phyloP scores from a whole-genome alignment of 2,113 vertebrate species.

The Pteropus alecto region DNA sequence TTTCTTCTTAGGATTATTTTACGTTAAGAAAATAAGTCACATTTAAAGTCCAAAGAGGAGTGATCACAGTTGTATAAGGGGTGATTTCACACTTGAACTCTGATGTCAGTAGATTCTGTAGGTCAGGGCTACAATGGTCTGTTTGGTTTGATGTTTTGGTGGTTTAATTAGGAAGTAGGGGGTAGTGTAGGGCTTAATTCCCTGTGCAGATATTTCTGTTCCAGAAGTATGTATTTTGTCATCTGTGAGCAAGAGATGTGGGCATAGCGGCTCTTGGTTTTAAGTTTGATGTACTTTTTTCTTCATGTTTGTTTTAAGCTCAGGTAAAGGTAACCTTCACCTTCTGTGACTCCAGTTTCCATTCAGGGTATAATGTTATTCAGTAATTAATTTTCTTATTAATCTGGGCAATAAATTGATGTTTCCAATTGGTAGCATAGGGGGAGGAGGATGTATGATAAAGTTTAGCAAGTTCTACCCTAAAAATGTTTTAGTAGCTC shows the following conservation, averaged over 20 bases:
- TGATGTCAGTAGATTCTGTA: neutral
- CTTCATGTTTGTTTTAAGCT: slow-evolving; percentile 64
- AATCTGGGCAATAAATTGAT: slow-evolving; percentile 44
- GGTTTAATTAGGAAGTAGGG: neutral
- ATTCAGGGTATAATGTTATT: slow-evolving; percentile 40
- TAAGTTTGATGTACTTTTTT: slow-evolving; percentile 33
- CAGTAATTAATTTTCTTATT: slow-evolving; percentile 48
- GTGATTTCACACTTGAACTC: slow-evolving; percentile 6
- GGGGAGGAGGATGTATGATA: neutral
- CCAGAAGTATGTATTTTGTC: neutral
- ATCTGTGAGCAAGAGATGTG: slow-evolving; percentile 32
- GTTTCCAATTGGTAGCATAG: slow-evolving; percentile 26
- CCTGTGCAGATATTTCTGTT: slow-evolving; percentile 34
- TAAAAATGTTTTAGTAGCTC: slow-evolving; percentile 8
- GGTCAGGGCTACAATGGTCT: neutral
- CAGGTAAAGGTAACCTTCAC: slow-evolving; percentile 62
- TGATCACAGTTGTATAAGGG: neutral
- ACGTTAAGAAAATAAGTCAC: slow-evolving; percentile 57
- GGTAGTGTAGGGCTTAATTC: neutral
- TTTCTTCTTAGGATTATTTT: slow-evolving; percentile 46
- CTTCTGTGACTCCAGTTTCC: slow-evolving; percentile 48
- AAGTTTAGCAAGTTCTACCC: neutral
- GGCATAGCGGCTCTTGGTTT: slow-evolving; percentile 43
- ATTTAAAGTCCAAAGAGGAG: slow-evolving; percentile 58
- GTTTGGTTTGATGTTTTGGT: slow-evolving; percentile 45